Evolutionary conservation across 2,797 vertebrate species (phyloP).

Genomic region (Dendrocincla tyrannina): DNA sequence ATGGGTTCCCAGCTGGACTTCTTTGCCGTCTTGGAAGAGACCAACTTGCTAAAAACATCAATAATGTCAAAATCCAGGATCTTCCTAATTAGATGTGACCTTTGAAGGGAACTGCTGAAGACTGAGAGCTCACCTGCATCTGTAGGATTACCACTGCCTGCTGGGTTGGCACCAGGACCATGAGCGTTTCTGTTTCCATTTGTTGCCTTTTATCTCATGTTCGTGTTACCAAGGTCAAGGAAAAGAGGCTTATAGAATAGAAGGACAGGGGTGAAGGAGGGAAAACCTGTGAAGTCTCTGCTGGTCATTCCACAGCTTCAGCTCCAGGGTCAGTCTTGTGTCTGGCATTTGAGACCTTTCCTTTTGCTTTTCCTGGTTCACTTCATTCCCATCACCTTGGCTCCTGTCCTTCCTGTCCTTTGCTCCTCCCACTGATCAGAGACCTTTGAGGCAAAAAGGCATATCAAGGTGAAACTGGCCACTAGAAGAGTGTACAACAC

Average conservation of each 20-base stretch:
- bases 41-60: conserved; percentile 44
- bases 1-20: conserved; percentile 64
- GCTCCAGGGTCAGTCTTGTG: background rate
- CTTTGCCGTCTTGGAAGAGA: conserved; percentile 18
- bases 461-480: background rate
- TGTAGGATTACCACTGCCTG: background rate
- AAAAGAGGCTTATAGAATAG: background rate
- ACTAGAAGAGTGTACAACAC: background rate
- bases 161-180: background rate
- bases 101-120: background rate
- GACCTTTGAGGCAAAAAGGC: background rate
- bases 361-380: background rate
- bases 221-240: background rate
- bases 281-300: background rate
- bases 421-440: background rate
- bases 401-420: background rate
- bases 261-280: background rate
- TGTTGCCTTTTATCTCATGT: background rate
- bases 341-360: background rate
- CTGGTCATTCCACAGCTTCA: background rate
- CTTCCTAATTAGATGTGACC: conserved; percentile 2
- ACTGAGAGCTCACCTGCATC: background rate
- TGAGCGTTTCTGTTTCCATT: background rate
- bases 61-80: conserved; percentile 7
- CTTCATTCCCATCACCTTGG: background rate